Evolutionary conservation across 2,797 vertebrate species (phyloP), one percentile per base, ranked within the genome.

Genomic region (Microctenopoma steveboyesi): DNA sequence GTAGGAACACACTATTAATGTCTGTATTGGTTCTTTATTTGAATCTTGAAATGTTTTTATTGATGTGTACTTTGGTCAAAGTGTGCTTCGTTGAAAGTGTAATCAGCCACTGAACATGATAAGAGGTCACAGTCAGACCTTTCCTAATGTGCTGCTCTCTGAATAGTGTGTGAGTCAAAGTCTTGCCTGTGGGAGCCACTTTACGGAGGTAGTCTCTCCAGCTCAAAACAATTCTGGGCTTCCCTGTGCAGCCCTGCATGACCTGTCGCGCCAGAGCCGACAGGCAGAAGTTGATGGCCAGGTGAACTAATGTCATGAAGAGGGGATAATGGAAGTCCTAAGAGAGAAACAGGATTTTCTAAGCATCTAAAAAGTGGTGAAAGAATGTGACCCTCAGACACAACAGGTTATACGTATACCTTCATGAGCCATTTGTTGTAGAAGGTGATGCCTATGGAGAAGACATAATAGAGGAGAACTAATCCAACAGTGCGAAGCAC

Each of bases 401-500:
- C 33, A 12, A 39, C 10, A 39, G 37, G 37, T 11, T 10, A 37
- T 3, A 37, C 1, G 8, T 37, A 9, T 84, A 96, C 96, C 94
- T 95, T 95, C 79, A 96, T 96, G 8, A 98, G 93, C 97, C 97
- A 97, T 86, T 98, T 98, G 94, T 96, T 98, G 87, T 98, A 98
- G 93, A 97, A 97, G 28, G 97, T 97, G 92, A 98, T 97, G 65
- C 97, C 96, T 18, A 98, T 97, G 28, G 97, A 98, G 92, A 98
- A 98, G 76, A 90, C 86, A 79, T 96, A 97, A 76, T 96, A 97
- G 22, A 96, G 92, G 4, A 97, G 93, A 46, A 97, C 95, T 57
- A 97, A 92, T 54, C 93, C 94, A 35, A 95, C 79, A 1, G 91
- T 94, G 82, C 95, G 81, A 45, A 93, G 39, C 0, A 84, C 89